Base-by-base conservation (phyloP, 2,797 vertebrate genomes). In the Macropodus opercularis region DNA sequence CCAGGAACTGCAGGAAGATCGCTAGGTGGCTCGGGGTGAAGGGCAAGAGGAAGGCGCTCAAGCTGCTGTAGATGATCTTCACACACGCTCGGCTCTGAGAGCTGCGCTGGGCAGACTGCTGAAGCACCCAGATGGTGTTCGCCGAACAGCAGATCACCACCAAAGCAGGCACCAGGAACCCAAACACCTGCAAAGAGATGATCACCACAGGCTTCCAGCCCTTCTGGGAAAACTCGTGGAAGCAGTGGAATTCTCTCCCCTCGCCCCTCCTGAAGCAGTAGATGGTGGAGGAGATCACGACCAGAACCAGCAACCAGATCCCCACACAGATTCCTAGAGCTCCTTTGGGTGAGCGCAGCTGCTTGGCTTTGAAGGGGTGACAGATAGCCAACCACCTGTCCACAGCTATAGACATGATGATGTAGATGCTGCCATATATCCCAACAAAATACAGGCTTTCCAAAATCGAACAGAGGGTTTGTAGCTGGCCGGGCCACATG, bases 361-460 rank as follows among this genome's bases (percentile, higher is more conserved):
- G 69, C 69, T 84, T 93, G 46, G 91, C 90, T 54, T 54, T 77
- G 48, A 94, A 90, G 0, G 95, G 95, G 79, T 93, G 72, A 69
- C 70, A 92, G 68, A 98, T 95, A 34, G 89, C 92, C 50, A 94
- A 41, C 77, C 95, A 98, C 13, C 96, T 91, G 68, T 97, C 95
- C 4, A 94, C 26, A 1, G 94, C 92, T 70, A 98, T 97, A 61
- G 91, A 93, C 82, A 90, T 91, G 18, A 96, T 95, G 19, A 90
- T 96, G 77, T 95, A 96, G 81, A 98, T 91, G 56, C 95, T 95
- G 19, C 92, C 93, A 0, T 98, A 98, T 34, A 90, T 96, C 34
- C 94, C 94, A 32, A 95, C 65, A 0, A 96, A 98, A 71, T 98
- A 97, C 18, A 95, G 67, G 24, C 90, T 90, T 63, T 97, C 90